Evolutionary conservation across 2,797 vertebrate genomes (phyloP), one percentile per base, ranked within the genome.

Genomic region (Allobates femoralis): DNA sequence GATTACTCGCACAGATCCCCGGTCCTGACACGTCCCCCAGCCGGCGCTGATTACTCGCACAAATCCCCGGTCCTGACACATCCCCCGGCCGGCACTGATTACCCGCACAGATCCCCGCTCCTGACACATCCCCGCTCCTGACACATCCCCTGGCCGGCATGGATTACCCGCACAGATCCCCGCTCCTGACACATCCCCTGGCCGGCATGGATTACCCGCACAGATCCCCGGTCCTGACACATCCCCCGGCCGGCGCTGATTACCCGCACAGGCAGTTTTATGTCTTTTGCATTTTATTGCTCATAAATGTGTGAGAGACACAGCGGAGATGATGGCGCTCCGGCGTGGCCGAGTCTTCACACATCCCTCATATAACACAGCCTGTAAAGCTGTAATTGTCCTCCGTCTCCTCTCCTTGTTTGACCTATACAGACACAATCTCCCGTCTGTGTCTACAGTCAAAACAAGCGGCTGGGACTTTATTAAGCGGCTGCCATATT

Each of bases 281-380:
- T 37, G 71, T n/a, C 80, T 56, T 46, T 37, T 74, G 55, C 23
- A 3, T 75, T 74, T 67, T 85, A 78, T 79, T 71, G 41, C 75
- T 79, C 46, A 64, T 76, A 84, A 75, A 83, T 83, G 32, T 28
- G 53, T 46, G 26, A 30, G 53, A 32, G 32, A 84, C 41, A 23
- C 8, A 2, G 15, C 34, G 3, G 34, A 21, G 19, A 69, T 37
- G 32, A 69, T 2, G 26, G 41, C 67, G 41, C 46, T 19, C 11
- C 73, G 16, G 83, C 4, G 53, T 50, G 83, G 67, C 83, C n/a
- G 77, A 84, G 28, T 60, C 83, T 77, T 84, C 55, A 78, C n/a
- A 78, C 28, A 55, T 34, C 78, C 66, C 56, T 84, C 74, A 67
- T 66, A 34, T 78, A 76, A 14, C 5, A n/a, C 12, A n/a, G 14